Conservation (phyloP, 2,797 vertebrate genomes). For the Oreochromis grahami region DNA sequence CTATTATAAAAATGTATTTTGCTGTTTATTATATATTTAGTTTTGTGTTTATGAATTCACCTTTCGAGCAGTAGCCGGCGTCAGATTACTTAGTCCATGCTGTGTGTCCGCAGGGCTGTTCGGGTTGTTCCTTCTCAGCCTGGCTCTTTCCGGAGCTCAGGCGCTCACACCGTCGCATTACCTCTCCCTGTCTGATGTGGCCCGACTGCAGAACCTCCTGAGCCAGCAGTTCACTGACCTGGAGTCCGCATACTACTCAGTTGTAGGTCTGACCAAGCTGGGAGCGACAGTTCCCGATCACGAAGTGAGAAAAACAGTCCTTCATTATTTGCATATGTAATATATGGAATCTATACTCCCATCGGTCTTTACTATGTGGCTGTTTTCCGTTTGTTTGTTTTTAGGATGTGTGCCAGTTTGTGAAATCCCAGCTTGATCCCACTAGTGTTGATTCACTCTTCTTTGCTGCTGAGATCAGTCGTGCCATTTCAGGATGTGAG, state of each 20-base stretch:
- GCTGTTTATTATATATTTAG: background rate
- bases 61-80: background rate
- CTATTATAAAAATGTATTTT: background rate
- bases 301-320: slow-evolving; percentile 66
- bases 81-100: background rate
- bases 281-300: slow-evolving; percentile 80
- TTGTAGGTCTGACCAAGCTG: slow-evolving; percentile 84
- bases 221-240: slow-evolving; percentile 81
- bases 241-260: slow-evolving; percentile 86
- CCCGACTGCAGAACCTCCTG: slow-evolving; percentile 80
- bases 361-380: background rate
- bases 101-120: slow-evolving; percentile 65
- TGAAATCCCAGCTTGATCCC: slow-evolving; percentile 87
- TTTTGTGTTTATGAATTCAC: background rate
- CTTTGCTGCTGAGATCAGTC: slow-evolving; percentile 89
- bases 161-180: slow-evolving; percentile 86
- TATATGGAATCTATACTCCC: fast-evolving
- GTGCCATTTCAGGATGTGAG: slow-evolving; percentile 87
- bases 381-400: background rate
- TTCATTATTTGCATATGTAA: background rate
- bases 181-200: slow-evolving; percentile 83
- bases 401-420: slow-evolving; percentile 86
- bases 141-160: slow-evolving; percentile 66
- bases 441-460: slow-evolving; percentile 90
- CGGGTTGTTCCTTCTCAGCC: slow-evolving; percentile 63